A percentile compares a stretch with the other conserved stretches of the same genome.
Evolutionary conservation across 2,797 vertebrate genomes (phyloP).

Genomic region (Cygnus olor): DNA sequence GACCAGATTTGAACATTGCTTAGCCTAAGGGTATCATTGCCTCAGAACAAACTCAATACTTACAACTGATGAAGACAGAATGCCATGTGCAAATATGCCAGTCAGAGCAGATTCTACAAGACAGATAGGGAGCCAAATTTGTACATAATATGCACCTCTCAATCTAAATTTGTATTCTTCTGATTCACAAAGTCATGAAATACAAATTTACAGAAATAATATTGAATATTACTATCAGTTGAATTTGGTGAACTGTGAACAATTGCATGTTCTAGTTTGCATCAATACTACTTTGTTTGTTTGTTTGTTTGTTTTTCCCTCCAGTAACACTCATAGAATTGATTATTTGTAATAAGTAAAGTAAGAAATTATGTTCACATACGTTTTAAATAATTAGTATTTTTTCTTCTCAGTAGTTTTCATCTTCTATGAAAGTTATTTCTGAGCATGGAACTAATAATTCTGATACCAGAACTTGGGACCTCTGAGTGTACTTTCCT

Average conservation of each 20-base stretch:
- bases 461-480: not conserved
- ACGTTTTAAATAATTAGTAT: not conserved
- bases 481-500: rapidly evolving
- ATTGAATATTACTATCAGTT: not conserved
- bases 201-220: not conserved
- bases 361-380: not conserved
- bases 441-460: not conserved
- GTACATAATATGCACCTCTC: not conserved
- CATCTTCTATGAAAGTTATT: not conserved
- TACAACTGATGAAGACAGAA: not conserved
- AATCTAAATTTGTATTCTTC: not conserved
- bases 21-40: not conserved
- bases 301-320: not conserved
- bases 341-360: not conserved
- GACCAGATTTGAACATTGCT: not conserved
- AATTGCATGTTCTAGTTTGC: not conserved
- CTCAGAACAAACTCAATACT: not conserved
- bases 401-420: not conserved
- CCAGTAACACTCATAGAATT: not conserved
- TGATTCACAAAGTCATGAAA: not conserved
- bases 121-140: not conserved
- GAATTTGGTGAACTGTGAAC: not conserved
- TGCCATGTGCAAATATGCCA: not conserved
- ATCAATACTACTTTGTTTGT: too few relatives aligned
- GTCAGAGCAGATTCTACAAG: not conserved